Conservation (phyloP, 2,888 invertebrate species). For the Pyrochroa serraticornis region DNA sequence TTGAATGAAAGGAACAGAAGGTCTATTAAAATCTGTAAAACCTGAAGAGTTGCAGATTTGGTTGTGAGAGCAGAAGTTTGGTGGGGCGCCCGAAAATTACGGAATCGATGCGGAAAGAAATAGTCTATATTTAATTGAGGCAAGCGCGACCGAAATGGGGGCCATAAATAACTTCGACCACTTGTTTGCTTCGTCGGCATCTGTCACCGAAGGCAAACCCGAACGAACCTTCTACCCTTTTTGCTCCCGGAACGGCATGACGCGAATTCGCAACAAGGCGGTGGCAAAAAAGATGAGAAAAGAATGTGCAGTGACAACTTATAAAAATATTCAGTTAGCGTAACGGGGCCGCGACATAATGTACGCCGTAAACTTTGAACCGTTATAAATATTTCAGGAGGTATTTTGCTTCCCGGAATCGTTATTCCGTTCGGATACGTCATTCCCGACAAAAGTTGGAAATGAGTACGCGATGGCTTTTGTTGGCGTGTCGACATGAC, state of each 20-base stretch:
- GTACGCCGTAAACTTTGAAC: constrained; percentile 34
- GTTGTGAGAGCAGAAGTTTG: no score
- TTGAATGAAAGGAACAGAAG: no score
- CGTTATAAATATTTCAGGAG: constrained; percentile 34
- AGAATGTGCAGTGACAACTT: constrained; percentile 39
- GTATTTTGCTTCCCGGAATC: constrained; percentile 15
- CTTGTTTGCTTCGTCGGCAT: constrained; percentile 55
- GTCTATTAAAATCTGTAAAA: no score
- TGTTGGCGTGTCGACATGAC: not conserved
- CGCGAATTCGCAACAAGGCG: constrained; percentile 44
- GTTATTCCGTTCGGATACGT: constrained; percentile 9
- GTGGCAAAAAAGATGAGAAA: constrained; percentile 35
- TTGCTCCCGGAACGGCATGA: constrained; percentile 37
- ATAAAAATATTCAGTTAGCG: constrained; percentile 39
- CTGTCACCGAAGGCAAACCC: constrained; percentile 49
- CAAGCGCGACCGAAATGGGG: constrained; percentile 48
- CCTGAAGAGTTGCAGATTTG: no score
- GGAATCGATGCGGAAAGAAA: constrained; percentile 25
- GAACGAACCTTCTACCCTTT: constrained; percentile 34
- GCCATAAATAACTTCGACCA: constrained; percentile 57
- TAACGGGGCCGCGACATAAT: constrained; percentile 33
- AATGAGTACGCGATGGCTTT: not conserved
- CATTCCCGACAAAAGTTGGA: constrained; percentile 2
- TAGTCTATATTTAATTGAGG: constrained; percentile 49
- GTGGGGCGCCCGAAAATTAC: not conserved